Percentiles rank a stretch among this genome's conserved stretches.
Evolutionary conservation across 2,888 invertebrate genomes (phyloP).

Genomic region (Nebria brevicollis): DNA sequence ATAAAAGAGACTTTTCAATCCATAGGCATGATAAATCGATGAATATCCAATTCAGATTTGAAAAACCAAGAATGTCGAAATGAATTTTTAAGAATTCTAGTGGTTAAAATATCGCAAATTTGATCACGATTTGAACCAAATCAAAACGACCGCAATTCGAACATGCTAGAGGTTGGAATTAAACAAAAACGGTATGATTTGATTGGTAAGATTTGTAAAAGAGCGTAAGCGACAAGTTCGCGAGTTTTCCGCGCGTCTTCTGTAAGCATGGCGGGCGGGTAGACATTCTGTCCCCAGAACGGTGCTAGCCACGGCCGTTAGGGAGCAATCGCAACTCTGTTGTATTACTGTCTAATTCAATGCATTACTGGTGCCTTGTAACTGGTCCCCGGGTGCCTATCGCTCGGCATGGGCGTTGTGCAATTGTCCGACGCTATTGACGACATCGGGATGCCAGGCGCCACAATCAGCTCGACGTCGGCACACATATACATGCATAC

Average conservation of each 20-base stretch:
- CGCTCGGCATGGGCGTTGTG: conserved; percentile 61
- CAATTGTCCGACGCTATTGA: conserved; percentile 59
- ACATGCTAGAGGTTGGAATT: background rate
- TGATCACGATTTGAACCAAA: background rate
- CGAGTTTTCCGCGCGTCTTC: background rate
- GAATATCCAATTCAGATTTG: background rate
- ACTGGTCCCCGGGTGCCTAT: conserved; percentile 63
- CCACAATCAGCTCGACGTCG: conserved; percentile 35
- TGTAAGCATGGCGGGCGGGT: conserved; percentile 45
- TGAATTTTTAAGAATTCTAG: background rate
- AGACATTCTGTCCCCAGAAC: conserved; percentile 53
- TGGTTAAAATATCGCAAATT: background rate
- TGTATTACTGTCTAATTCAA: conserved; percentile 71
- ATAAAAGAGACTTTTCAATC: no score
- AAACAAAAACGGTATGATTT: background rate
- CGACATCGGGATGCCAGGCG: conserved; percentile 50
- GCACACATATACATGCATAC: conserved; percentile 9
- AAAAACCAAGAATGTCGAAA: background rate
- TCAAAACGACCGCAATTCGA: background rate
- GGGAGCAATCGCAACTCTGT: conserved; percentile 60
- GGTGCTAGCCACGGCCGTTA: conserved; percentile 53
- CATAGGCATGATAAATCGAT: background rate
- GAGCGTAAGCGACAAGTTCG: background rate
- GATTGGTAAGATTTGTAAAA: background rate
- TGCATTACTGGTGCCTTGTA: conserved; percentile 67